Evolutionary conservation across 2,888 invertebrate species (phyloP).

Genomic region (Tachystola acroxantha): DNA sequence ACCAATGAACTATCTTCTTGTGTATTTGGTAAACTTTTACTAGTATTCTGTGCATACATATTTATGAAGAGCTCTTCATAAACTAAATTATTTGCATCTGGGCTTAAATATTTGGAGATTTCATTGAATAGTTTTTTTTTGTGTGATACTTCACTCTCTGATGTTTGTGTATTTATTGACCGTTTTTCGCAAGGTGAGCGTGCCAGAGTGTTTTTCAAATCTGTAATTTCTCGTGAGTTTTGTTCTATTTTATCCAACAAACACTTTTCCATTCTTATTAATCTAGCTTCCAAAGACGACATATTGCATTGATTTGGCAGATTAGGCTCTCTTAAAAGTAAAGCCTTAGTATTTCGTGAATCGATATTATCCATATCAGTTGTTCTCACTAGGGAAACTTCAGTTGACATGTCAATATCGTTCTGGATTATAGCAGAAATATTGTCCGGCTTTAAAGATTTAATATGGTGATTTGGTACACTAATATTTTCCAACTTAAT

Average conservation of each 20-base stretch:
- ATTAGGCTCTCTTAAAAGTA: not conserved
- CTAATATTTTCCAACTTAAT: not conserved
- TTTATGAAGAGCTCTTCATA: conserved; percentile 66
- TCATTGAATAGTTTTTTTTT: conserved; percentile 55
- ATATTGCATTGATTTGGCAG: conserved; percentile 12
- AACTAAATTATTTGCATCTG: conserved; percentile 45
- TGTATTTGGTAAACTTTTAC: not conserved
- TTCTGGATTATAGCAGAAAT: not conserved
- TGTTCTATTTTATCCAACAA: conserved; percentile 56
- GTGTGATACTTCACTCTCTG: conserved; percentile 30
- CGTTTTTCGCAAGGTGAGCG: conserved; percentile 17
- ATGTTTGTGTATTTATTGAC: conserved; percentile 36
- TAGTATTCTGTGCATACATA: conserved; percentile 26
- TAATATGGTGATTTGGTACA: not conserved
- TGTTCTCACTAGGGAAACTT: not conserved
- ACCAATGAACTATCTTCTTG: conserved; percentile 4
- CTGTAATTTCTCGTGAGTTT: conserved; percentile 49
- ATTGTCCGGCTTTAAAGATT: not conserved
- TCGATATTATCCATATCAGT: not conserved
- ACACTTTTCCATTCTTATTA: conserved; percentile 53
- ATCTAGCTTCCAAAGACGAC: conserved; percentile 47
- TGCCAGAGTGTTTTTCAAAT: conserved; percentile 36
- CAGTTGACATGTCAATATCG: not conserved
- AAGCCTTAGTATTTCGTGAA: not conserved
- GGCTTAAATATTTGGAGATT: conserved; percentile 57